A percentile compares a stretch with the other conserved stretches of the same genome.
phyloP scores from a whole-genome alignment of 2,797 vertebrate genomes.

The Enoplosus armatus region DNA sequence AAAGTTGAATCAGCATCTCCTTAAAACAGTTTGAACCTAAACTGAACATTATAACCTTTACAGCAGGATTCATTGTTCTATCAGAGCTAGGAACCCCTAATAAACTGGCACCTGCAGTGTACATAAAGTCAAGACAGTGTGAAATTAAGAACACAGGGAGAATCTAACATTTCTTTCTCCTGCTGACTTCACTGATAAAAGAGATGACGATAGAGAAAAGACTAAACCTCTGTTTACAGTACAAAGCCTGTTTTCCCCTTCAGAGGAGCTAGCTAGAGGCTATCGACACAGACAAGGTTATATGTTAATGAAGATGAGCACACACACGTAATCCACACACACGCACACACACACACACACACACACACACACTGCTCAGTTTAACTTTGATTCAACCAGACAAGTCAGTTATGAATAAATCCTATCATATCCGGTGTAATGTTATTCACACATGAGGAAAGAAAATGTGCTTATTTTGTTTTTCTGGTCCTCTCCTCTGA shows the following conservation, averaged over 20 bases:
- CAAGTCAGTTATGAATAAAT: slow-evolving; percentile 28
- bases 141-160: not conserved
- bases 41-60: not conserved
- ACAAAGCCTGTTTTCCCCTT: slow-evolving; percentile 29
- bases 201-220: slow-evolving; percentile 15
- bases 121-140: not conserved
- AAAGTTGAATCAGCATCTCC: not conserved
- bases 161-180: not conserved
- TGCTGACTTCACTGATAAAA: slow-evolving; percentile 28
- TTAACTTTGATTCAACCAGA: slow-evolving; percentile 29
- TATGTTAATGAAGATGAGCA: slow-evolving; percentile 63
- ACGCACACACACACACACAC: slow-evolving; percentile 7
- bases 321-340: slow-evolving; percentile 1
- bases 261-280: slow-evolving; percentile 41
- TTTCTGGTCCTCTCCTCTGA: not conserved
- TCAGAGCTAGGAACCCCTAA: not conserved
- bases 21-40: not conserved
- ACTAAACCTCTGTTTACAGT: slow-evolving; percentile 39
- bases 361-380: not conserved
- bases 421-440: not conserved
- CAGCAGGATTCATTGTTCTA: not conserved
- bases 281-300: slow-evolving; percentile 68
- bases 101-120: not conserved
- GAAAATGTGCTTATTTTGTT: not conserved
- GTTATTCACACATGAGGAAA: not conserved